These are phyloP conservation scores for Xestia ashworthii DNA, from an alignment of 2,888 invertebrate genomes.

Conservation along the genomic window DNA sequence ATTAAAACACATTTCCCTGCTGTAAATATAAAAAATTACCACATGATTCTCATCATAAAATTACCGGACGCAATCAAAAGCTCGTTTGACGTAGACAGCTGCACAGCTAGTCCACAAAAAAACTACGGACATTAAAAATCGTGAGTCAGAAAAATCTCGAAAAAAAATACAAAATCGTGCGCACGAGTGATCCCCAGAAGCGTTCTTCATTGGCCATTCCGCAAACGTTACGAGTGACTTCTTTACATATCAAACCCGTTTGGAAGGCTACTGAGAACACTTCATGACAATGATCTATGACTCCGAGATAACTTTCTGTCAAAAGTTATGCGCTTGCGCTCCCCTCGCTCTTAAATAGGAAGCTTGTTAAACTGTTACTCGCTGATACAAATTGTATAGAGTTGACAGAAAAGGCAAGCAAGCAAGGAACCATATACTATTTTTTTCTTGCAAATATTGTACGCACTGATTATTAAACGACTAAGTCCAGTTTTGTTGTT, in stretches of 20 bases:
- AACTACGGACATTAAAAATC: constrained; percentile 26
- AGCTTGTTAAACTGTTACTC: constrained; percentile 46
- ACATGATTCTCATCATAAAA: constrained; percentile 20
- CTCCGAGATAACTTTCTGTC: constrained; percentile 74
- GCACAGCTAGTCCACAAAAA: constrained; percentile 23
- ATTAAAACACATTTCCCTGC: constrained; percentile 30
- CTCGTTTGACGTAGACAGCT: constrained; percentile 35
- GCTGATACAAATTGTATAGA: constrained; percentile 46
- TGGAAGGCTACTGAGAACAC: constrained; percentile 81
- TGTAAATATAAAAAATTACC: not conserved
- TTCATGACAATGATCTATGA: constrained; percentile 82
- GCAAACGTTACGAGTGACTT: constrained; percentile 68
- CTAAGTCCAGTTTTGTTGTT: not conserved
- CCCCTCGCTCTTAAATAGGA: constrained; percentile 48
- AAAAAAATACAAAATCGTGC: constrained; percentile 46
- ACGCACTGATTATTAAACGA: not conserved
- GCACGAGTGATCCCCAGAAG: constrained; percentile 56
- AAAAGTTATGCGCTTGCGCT: constrained; percentile 58
- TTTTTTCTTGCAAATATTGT: not conserved
- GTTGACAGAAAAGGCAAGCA: constrained; percentile 32
- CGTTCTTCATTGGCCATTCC: constrained; percentile 75
- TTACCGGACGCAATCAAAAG: constrained; percentile 47
- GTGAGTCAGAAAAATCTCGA: constrained; percentile 47
- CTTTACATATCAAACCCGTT: constrained; percentile 79
- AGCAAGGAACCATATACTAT: too few relatives aligned